phyloP scores from a whole-genome alignment of 2,797 vertebrate genomes.

The Anabacerthia variegaticeps region DNA sequence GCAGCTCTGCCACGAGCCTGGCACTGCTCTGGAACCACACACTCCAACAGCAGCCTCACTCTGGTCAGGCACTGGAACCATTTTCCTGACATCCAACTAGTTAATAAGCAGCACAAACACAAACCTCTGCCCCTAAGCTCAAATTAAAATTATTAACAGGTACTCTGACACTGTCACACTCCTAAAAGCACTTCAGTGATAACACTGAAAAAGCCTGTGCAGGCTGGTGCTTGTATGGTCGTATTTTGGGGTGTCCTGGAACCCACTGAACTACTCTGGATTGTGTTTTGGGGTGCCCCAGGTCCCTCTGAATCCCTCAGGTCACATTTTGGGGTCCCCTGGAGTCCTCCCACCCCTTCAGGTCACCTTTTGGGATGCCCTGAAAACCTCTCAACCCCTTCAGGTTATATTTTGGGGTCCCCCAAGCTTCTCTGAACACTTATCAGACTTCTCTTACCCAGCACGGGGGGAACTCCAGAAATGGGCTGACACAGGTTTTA shows the following conservation, averaged over 20 bases:
- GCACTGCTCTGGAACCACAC: neutral
- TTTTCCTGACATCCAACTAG: neutral
- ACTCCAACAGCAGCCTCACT: neutral
- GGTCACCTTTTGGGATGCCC: neutral
- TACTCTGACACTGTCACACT: neutral
- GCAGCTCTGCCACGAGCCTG: conserved; percentile 22
- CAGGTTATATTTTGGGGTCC: neutral
- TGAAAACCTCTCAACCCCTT: neutral
- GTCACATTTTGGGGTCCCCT: neutral
- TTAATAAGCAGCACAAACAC: neutral
- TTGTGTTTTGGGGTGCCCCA: neutral
- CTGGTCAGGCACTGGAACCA: neutral
- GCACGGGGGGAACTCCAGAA: neutral
- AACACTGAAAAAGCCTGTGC: neutral
- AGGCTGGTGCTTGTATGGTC: neutral
- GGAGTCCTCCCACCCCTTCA: neutral
- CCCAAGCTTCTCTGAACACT: neutral
- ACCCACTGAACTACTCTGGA: neutral
- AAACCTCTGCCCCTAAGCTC: neutral
- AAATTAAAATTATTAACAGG: neutral
- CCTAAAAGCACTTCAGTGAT: neutral
- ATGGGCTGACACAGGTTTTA: conserved; percentile 43
- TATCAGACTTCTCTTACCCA: neutral
- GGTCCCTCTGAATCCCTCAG: neutral
- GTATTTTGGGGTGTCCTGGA: neutral